phyloP scores from a whole-genome alignment of 1,140 invertebrate genomes.

The Lepidostoma basale region DNA sequence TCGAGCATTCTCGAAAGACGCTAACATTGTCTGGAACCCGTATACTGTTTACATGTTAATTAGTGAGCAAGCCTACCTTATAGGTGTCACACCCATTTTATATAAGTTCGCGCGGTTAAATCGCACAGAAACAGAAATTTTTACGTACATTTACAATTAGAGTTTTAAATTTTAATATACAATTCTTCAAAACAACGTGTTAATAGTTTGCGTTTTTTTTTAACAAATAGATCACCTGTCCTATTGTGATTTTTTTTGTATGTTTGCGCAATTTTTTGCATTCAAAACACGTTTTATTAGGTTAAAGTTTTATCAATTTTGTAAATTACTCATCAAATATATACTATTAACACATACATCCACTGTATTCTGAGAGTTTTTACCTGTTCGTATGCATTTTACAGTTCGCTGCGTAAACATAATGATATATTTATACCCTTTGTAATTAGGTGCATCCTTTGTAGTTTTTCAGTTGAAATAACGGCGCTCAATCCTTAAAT shows the following conservation, averaged over 20 bases:
- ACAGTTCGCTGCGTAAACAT: constrained; percentile 16
- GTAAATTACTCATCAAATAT: no score
- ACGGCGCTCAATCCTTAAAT: no score
- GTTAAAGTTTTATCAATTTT: no score
- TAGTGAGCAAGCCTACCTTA: constrained; percentile 28
- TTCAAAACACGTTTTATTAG: background rate
- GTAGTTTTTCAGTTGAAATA: background rate
- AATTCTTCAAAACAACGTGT: no score
- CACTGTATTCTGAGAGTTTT: no score
- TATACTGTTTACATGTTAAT: constrained; percentile 30
- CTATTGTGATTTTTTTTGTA: background rate
- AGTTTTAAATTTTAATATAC: no score
- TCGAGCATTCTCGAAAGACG: background rate
- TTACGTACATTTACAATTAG: no score
- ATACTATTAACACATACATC: no score
- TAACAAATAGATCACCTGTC: no score
- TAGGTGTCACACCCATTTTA: constrained; percentile 35
- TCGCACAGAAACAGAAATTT: no score
- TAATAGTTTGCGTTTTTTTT: no score
- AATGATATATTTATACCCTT: background rate
- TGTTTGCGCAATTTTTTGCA: background rate
- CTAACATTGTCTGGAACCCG: background rate
- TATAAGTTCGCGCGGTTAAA: background rate
- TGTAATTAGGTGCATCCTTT: constrained; percentile 4
- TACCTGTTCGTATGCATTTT: background rate